Conservation (phyloP, 2,113 vertebrate genomes). For the Mesembrinibis cayennensis region DNA sequence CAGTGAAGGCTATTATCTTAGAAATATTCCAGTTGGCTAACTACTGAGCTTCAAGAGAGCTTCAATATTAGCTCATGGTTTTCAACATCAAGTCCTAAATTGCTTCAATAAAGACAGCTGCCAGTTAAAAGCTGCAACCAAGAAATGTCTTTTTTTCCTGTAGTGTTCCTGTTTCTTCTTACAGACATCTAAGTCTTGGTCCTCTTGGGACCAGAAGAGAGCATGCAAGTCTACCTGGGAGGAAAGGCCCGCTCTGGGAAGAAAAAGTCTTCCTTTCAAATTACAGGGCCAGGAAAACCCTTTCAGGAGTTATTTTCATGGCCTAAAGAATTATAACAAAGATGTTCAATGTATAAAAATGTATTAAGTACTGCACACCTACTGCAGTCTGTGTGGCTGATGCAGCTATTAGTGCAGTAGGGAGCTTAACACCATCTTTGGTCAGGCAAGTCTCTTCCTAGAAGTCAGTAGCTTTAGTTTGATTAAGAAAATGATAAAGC, state of each 20-base stretch:
- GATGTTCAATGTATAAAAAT: background rate
- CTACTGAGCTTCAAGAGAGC: background rate
- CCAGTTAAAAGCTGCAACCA: background rate
- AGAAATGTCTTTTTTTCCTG: background rate
- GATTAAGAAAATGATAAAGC: background rate
- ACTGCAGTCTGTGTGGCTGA: background rate
- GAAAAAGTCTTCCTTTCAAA: background rate
- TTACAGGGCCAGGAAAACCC: background rate
- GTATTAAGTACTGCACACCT: background rate
- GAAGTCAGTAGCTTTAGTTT: background rate
- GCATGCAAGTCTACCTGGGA: background rate
- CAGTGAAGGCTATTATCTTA: background rate
- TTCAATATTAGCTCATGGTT: background rate
- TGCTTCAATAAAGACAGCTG: background rate
- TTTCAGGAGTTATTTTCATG: background rate
- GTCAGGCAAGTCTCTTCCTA: background rate
- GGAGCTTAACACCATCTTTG: background rate
- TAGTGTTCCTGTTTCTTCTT: background rate
- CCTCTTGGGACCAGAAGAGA: background rate
- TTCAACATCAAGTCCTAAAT: background rate
- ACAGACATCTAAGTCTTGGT: background rate
- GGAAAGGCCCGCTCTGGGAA: background rate
- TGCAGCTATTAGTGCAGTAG: background rate
- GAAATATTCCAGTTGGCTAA: background rate
- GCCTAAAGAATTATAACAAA: background rate